Evolutionary conservation across 2,113 vertebrate genomes (phyloP).

Genomic region (Syngnathoides biaculeatus): DNA sequence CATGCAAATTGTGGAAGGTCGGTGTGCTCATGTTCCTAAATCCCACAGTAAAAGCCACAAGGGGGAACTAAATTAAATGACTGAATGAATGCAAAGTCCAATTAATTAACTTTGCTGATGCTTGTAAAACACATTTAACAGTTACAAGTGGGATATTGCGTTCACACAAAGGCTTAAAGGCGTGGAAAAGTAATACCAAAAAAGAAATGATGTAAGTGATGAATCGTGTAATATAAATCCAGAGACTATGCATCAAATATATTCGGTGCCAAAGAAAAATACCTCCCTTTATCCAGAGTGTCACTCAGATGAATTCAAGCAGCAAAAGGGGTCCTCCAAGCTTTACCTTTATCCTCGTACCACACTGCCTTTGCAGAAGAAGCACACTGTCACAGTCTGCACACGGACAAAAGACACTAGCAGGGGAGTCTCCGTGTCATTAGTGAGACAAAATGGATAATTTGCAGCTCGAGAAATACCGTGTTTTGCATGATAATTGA

Average conservation of each 20-base stretch:
- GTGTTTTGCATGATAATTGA: background rate
- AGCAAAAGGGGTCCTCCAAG: slow-evolving; percentile 4
- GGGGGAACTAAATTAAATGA: background rate
- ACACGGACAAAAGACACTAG: slow-evolving; percentile 9
- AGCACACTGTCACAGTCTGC: background rate
- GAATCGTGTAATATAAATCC: background rate
- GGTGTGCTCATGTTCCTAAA: background rate
- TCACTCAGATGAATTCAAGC: background rate
- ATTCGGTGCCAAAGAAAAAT: background rate
- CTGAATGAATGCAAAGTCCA: background rate
- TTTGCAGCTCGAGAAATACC: background rate
- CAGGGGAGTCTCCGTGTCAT: background rate
- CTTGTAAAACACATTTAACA: background rate
- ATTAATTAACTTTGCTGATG: background rate
- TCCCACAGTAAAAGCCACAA: background rate
- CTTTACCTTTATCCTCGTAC: slow-evolving; percentile 10
- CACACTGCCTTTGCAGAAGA: slow-evolving; percentile 6
- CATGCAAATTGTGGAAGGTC: background rate
- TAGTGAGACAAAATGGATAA: background rate
- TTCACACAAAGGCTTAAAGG: background rate
- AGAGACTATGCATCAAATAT: background rate
- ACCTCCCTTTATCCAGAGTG: background rate
- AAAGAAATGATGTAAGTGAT: background rate
- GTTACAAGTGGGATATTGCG: background rate
- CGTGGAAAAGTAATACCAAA: background rate